A percentile compares a stretch with the other conserved stretches of the same genome.
These are phyloP conservation scores for Leptodactylus fallax DNA, from an alignment of 2,797 vertebrate species.

Conservation along the genomic window DNA sequence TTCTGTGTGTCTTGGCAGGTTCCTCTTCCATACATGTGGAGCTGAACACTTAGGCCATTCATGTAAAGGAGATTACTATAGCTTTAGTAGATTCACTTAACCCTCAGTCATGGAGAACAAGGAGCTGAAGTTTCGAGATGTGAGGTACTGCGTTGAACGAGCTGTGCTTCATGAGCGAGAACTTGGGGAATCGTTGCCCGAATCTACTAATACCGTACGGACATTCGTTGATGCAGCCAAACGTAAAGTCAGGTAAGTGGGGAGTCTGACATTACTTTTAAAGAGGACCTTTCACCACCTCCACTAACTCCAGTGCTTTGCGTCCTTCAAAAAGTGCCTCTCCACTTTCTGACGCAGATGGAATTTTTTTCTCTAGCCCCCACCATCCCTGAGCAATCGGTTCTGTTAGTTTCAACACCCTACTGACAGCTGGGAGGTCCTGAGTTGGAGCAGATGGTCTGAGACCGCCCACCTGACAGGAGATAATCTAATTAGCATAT, in stretches of 20 bases:
- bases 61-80: neutral
- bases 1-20: constrained; percentile 37
- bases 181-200: constrained; percentile 79
- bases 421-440: too few species aligned
- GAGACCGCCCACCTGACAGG: too few species aligned
- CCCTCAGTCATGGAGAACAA: constrained; percentile 63
- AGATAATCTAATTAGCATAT: too few species aligned
- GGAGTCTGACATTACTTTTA: neutral
- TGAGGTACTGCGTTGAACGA: constrained; percentile 76
- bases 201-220: constrained; percentile 67
- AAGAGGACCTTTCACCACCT: too few species aligned
- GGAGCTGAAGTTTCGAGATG: constrained; percentile 46
- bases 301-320: too few species aligned
- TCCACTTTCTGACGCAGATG: too few species aligned
- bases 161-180: constrained; percentile 83
- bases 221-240: constrained; percentile 65
- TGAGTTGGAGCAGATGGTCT: too few species aligned
- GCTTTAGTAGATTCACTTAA: neutral
- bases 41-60: neutral
- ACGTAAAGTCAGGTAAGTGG: constrained; percentile 64
- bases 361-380: too few species aligned
- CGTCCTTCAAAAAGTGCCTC: too few species aligned
- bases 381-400: too few species aligned
- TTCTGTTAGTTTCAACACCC: too few species aligned
- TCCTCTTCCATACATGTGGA: neutral